Conservation (phyloP, 2,888 invertebrate species). For the Ophraella communa region DNA sequence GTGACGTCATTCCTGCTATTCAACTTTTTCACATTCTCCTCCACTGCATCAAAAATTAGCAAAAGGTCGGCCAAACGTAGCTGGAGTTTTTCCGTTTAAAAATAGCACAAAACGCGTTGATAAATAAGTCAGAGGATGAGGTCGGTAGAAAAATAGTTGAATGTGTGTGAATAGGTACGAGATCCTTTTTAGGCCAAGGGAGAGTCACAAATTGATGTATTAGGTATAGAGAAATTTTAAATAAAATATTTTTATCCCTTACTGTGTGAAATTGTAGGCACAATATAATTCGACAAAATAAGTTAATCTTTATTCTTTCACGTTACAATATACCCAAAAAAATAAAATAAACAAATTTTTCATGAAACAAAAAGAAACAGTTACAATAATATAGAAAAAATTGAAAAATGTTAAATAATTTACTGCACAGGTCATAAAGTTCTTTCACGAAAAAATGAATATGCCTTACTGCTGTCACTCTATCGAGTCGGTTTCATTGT, state of each 20-base stretch:
- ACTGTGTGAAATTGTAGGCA: neutral
- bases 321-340: no score
- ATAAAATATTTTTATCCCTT: neutral
- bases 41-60: conserved; percentile 14
- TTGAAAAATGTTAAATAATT: no score
- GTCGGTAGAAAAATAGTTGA: neutral
- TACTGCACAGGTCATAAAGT: no score
- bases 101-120: conserved; percentile 13
- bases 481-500: no score
- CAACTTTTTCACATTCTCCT: conserved; percentile 21
- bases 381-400: no score
- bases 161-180: neutral
- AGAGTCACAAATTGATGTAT: neutral
- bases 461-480: no score
- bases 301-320: no score
- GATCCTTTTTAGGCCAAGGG: neutral
- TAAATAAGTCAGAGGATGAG: conserved; percentile 5
- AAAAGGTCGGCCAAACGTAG: conserved; percentile 16
- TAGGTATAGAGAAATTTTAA: neutral
- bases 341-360: no score
- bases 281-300: no score
- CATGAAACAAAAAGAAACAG: no score
- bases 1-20: conserved; percentile 29
- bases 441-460: no score
- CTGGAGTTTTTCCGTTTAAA: conserved; percentile 7